These are phyloP conservation scores for Casuarius casuarius DNA, from an alignment of 2,113 vertebrate species.

Conservation along the genomic window DNA sequence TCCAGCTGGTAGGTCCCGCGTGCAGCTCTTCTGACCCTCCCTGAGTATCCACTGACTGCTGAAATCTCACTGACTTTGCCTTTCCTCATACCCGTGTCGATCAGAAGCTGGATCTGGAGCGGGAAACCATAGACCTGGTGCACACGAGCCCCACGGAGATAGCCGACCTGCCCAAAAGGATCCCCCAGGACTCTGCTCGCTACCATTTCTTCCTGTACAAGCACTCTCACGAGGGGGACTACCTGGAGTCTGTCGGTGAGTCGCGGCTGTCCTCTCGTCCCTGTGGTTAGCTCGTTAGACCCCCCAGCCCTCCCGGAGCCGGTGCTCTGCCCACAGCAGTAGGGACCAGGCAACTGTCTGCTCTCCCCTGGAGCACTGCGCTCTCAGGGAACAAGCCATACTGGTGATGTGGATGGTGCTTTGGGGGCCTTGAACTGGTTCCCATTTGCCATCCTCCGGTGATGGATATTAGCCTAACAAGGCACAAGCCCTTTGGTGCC, in stretches of 20 bases:
- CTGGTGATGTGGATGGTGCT: too few species aligned
- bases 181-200: constrained; percentile 91
- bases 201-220: constrained; percentile 98
- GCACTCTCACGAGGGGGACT: constrained; percentile 92
- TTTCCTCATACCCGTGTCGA: neutral
- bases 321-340: neutral
- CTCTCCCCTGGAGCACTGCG: too few species aligned
- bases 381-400: too few species aligned
- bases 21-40: fast-evolving
- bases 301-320: neutral
- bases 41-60: neutral
- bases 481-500: neutral
- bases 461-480: neutral
- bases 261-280: neutral
- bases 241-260: constrained; percentile 93
- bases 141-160: constrained; percentile 92
- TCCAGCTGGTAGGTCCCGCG: constrained; percentile 88
- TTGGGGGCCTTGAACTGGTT: neutral
- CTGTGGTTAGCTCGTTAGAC: neutral
- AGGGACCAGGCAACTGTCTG: too few species aligned
- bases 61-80: neutral
- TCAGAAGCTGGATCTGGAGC: constrained; percentile 92
- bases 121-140: constrained; percentile 93
- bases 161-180: constrained; percentile 86
- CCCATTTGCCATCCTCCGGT: fast-evolving